phyloP scores from a whole-genome alignment of 2,113 vertebrate genomes.

The Aptenodytes forsteri region DNA sequence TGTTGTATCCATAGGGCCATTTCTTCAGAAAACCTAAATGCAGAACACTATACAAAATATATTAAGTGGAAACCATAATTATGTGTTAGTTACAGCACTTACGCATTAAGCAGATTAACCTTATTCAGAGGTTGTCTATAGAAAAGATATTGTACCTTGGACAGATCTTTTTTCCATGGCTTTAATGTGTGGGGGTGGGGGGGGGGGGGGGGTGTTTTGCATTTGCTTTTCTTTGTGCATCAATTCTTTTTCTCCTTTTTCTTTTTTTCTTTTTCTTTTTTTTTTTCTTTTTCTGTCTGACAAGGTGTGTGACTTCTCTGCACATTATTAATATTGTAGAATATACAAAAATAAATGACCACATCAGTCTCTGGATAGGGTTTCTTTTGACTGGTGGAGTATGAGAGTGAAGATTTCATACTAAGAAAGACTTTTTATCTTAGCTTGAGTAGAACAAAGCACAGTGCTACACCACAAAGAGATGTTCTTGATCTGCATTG shows the following conservation, averaged over 20 bases:
- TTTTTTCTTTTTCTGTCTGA: not conserved
- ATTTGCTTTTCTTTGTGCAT: not conserved
- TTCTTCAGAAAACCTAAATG: constrained; percentile 6
- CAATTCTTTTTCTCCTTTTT: not conserved
- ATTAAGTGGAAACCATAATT: constrained; percentile 1
- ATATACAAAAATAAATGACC: not conserved
- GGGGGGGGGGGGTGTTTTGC: fast-evolving
- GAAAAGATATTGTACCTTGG: not conserved
- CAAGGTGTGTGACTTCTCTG: not conserved
- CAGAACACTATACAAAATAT: not conserved
- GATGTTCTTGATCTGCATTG: not conserved
- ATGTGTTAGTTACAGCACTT: not conserved
- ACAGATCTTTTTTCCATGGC: not conserved
- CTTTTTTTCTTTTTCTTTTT: not conserved
- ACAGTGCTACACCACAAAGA: not conserved
- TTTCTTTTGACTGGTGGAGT: not conserved
- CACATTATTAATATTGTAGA: not conserved
- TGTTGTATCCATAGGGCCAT: constrained; percentile 54
- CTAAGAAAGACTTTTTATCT: not conserved
- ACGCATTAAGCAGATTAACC: not conserved
- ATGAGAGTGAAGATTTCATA: not conserved
- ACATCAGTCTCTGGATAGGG: not conserved
- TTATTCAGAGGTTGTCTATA: not conserved
- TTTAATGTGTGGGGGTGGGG: fast-evolving
- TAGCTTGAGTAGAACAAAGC: not conserved